A percentile compares a stretch with the other conserved stretches of the same genome.
Evolutionary conservation across 1,140 invertebrate species (phyloP).

Genomic region (Diplogasteroides magnus): DNA sequence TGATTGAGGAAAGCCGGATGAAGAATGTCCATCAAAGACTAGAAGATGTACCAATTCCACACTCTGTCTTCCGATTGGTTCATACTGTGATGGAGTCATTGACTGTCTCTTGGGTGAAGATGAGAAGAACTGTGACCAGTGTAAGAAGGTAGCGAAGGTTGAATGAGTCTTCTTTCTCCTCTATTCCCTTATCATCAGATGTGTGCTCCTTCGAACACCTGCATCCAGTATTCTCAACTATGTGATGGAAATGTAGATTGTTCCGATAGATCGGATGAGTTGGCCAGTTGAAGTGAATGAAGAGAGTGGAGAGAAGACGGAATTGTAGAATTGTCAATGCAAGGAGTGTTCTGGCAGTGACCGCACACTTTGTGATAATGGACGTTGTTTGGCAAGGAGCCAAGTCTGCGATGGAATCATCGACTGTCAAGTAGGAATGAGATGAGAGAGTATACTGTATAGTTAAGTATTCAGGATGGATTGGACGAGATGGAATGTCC

Average conservation of each 20-base stretch:
- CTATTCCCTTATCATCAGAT: constrained; percentile 1
- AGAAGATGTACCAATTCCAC: neutral
- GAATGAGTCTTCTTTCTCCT: neutral
- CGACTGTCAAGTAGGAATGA: constrained; percentile 15
- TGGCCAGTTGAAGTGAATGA: neutral
- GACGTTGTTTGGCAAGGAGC: constrained; percentile 17
- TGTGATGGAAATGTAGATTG: constrained; percentile 27
- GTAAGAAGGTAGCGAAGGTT: constrained; percentile 20
- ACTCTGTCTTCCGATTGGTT: constrained; percentile 12
- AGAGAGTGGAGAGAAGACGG: neutral
- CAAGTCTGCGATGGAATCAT: constrained; percentile 22
- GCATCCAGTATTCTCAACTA: constrained; percentile 21
- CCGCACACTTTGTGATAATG: constrained; percentile 20
- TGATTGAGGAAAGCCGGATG: constrained; percentile 10
- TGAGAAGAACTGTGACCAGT: constrained; percentile 20
- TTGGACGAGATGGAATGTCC: constrained; percentile 26
- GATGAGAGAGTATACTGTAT: no score
- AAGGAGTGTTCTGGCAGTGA: constrained; percentile 14
- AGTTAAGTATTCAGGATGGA: constrained; percentile 14
- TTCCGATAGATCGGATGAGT: constrained; percentile 25
- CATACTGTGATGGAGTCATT: constrained; percentile 19
- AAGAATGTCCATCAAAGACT: constrained; percentile 3
- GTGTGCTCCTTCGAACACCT: constrained; percentile 11
- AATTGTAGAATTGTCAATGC: constrained; percentile 24
- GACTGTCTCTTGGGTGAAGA: constrained; percentile 26